phyloP scores from a whole-genome alignment of 2,797 vertebrate species.

The Monodelphis domestica region DNA sequence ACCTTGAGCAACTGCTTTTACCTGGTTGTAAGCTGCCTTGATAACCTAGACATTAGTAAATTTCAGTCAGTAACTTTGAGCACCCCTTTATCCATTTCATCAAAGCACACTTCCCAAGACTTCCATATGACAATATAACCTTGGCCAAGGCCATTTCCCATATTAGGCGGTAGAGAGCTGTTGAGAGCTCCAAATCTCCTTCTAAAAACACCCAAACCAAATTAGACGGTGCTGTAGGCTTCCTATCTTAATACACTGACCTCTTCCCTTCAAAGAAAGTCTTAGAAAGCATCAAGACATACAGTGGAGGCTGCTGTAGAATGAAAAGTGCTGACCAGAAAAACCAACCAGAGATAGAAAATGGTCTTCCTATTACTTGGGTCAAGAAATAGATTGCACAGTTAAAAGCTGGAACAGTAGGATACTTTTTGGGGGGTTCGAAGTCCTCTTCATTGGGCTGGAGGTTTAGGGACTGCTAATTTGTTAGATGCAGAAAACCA shows the following conservation, averaged over 20 bases:
- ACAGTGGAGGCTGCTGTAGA: not conserved
- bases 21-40: conserved; percentile 91
- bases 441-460: not conserved
- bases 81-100: not conserved
- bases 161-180: not conserved
- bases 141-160: too few relatives aligned
- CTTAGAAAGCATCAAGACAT: not conserved
- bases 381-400: not conserved
- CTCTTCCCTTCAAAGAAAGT: not conserved
- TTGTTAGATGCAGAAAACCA: not conserved
- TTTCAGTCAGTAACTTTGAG: conserved; percentile 11
- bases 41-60: conserved; percentile 88
- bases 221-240: not conserved
- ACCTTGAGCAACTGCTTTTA: conserved; percentile 91
- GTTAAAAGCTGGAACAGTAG: not conserved
- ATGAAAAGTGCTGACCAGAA: not conserved
- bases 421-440: not conserved
- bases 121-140: not conserved
- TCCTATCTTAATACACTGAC: not conserved
- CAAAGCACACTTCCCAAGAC: not conserved
- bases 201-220: too few relatives aligned
- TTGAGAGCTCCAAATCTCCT: not conserved
- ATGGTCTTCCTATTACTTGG: not conserved
- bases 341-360: not conserved
- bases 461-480: not conserved